phyloP scores from a whole-genome alignment of 2,113 vertebrate genomes.

The Furnarius figulus region DNA sequence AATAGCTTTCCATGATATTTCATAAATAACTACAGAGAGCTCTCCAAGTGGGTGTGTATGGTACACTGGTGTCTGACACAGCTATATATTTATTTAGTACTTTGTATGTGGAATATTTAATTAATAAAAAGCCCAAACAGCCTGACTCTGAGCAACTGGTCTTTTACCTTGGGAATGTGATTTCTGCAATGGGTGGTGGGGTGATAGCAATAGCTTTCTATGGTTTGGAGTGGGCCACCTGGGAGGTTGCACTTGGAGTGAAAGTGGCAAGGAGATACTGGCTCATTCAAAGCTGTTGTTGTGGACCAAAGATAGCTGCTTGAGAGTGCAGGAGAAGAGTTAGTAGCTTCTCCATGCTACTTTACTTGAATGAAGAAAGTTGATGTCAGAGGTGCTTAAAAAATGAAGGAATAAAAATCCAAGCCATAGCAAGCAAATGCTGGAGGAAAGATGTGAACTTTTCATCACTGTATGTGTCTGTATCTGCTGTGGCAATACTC shows the following conservation, averaged over 20 bases:
- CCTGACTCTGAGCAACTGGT: not conserved
- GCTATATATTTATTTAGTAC: constrained; percentile 55
- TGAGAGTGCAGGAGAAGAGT: not conserved
- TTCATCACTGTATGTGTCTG: not conserved
- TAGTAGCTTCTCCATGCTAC: not conserved
- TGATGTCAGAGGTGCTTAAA: not conserved
- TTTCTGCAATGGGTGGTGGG: not conserved
- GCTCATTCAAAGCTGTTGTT: not conserved
- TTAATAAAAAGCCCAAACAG: constrained; percentile 41
- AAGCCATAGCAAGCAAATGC: not conserved
- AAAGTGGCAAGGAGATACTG: not conserved
- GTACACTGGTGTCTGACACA: not conserved
- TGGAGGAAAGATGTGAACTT: not conserved
- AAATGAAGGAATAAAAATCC: not conserved
- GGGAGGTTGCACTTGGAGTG: not conserved
- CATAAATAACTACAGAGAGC: not conserved
- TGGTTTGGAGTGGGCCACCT: not conserved
- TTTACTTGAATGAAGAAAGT: not conserved
- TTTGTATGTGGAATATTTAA: constrained; percentile 51
- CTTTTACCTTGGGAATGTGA: not conserved
- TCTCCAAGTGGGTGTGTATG: not conserved
- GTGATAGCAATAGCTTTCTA: not conserved
- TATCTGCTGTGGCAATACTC: not conserved
- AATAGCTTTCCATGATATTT: constrained; percentile 1
- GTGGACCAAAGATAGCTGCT: not conserved